phyloP scores from a whole-genome alignment of 2,797 vertebrate species.

The Rhinoraja longicauda region DNA sequence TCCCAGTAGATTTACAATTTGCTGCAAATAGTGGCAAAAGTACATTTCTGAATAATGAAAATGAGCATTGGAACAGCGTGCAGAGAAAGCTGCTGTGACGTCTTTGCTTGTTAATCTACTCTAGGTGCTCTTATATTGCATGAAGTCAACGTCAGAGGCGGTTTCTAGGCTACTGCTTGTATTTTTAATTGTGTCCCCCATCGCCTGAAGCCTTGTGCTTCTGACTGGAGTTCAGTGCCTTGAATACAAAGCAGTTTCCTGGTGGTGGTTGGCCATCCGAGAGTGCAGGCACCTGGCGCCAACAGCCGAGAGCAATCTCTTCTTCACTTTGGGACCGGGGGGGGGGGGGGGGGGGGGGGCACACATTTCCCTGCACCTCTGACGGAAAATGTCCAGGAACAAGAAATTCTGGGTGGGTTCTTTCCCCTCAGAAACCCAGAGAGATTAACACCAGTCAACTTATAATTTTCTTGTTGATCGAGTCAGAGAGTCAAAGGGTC shows the following conservation, averaged over 20 bases:
- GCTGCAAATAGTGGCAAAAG: not conserved
- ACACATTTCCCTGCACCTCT: not conserved
- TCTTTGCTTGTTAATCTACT: not conserved
- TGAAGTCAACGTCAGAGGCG: not conserved
- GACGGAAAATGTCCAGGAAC: not conserved
- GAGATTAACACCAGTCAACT: not conserved
- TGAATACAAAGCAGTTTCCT: not conserved
- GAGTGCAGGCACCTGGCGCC: not conserved
- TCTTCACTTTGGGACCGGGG: not conserved
- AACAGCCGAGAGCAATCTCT: not conserved
- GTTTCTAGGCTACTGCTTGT: not conserved
- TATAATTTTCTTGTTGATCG: not conserved
- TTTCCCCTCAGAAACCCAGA: not conserved
- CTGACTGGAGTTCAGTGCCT: not conserved
- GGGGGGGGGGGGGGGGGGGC: no score
- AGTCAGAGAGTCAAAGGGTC: no score
- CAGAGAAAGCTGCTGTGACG: not conserved
- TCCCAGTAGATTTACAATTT: not conserved
- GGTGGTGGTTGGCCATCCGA: not conserved
- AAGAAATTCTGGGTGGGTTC: not conserved
- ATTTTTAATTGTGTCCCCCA: not conserved
- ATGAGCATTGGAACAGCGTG: not conserved
- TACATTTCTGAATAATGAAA: not conserved
- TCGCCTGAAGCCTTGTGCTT: not conserved
- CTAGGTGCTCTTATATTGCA: not conserved